Evolutionary conservation across 2,888 invertebrate genomes (phyloP), one percentile per base, ranked within the genome.

Genomic region (Nemurella pictetii): DNA sequence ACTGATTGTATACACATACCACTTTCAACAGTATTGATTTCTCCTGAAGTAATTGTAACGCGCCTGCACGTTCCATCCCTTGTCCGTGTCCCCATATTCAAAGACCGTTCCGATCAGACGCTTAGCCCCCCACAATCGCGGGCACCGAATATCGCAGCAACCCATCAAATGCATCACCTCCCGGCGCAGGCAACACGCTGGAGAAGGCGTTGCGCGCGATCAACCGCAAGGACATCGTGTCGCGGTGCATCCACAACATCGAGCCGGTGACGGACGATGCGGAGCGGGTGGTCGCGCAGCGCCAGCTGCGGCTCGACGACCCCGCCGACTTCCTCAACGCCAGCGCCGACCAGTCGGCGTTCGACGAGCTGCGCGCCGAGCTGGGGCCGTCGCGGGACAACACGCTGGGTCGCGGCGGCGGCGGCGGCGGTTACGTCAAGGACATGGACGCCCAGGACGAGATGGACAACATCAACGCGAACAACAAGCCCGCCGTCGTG

Each of bases 211-310:
- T 97, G 83, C 93, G 94, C 86, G 94, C 94, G 89, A 96, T 97
- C 84, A 94, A 94, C 77, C 92, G 97, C 72, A 94, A 94, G 87
- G 97, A 97, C 90, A 96, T 97, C 87, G 95, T 96, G 0, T 93
- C 94, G 85, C 94, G 94, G 89, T 95, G 96, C 89, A 94, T 94
- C 85, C 92, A 93, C 88, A 95, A 95, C 88, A 92, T 95, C n/a
- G 95, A 95, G 89, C 90, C 94, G 26, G 95, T 96, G 0, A 96
- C 95, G 0, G 96, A 96, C 89, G 94, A 95, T 88, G 92, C 93
- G 89, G 95, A 95, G 88, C 92, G 92, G 88, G 94, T 93, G 25
- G 91, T 94, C 85, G 94, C 94, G 0, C 93, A 94, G 90, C 92
- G 92, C 83, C 92, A 92, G 85, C 89, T 93, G 26, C 92, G 88